Evolutionary conservation across 35 echinoderm and acorn worm genomes (phyloP), one percentile per base, ranked within the genome.

Genomic region (Patiria miniata): DNA sequence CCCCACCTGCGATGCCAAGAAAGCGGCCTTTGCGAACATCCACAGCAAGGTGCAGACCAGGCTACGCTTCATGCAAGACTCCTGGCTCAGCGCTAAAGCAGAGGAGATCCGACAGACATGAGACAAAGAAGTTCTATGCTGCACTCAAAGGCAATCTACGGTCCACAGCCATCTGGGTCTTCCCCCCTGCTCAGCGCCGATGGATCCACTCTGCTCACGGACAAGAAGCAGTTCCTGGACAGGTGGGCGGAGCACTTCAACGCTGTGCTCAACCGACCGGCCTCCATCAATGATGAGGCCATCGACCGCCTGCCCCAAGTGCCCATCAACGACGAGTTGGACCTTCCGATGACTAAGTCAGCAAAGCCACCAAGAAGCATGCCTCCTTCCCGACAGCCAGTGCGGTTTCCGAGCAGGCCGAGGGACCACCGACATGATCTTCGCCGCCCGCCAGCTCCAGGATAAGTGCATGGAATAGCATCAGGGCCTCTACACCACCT

Each of bases 361-460:
- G 2, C 19, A 81, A 89, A 36, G 78, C 79, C 1, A 89, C 81
- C 54, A 81, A 61, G 22, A 79, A 9, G 9, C 30, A 79, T 5
- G 36, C 36, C 23, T 5, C 18, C 8, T 28, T 37, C 23, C 36
- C n/a, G 14, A 37, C 10, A 44, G 18, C 34, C 86, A 93, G 50
- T 89, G 91, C 85, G 78, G 92, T 53, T 94, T 90, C 58, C 36
- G 92, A 12, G 18, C 68, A 19, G 58, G 58, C 23, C 40, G 91
- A 17, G 52, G 61, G n/a, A 93, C 91, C 7, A 23, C 47, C 39
- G 80, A 93, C 42, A 88, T 93, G 91, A 79, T 93, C 39, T 93
- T 93, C 78, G 52, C 87, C 21, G 5, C 84, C 39, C 60, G 87
- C 1, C 87, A 94, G 83, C 61, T 89, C 9, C 87, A 89, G 28